These are phyloP conservation scores for Oppia nitens DNA, from an alignment of 1,140 invertebrate genomes.

Conservation along the genomic window DNA sequence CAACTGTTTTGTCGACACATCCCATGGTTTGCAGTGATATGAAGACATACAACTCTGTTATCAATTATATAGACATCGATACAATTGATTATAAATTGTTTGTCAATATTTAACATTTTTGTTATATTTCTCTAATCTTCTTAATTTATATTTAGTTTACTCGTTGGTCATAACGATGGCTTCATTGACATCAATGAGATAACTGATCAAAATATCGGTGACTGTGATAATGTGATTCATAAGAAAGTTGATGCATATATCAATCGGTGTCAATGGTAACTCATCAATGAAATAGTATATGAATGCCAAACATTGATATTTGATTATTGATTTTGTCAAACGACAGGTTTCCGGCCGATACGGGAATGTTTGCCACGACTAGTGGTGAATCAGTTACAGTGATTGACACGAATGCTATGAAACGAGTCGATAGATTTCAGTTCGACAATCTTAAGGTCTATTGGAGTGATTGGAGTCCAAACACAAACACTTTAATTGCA, in stretches of 20 bases:
- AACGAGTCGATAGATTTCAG: neutral
- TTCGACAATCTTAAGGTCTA: neutral
- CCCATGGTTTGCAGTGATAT: neutral
- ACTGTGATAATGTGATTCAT: neutral
- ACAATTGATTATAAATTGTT: neutral
- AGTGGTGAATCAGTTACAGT: neutral
- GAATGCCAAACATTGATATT: neutral
- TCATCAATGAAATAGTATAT: neutral
- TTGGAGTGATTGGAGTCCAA: slow-evolving; percentile 6
- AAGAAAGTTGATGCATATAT: neutral
- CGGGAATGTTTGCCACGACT: neutral
- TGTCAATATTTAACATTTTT: too few species aligned
- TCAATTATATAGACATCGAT: slow-evolving; percentile 8
- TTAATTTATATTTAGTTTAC: neutral
- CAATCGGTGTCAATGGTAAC: slow-evolving; percentile 7
- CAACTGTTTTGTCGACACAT: neutral
- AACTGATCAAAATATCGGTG: neutral
- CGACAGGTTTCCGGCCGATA: slow-evolving; percentile 5
- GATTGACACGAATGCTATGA: slow-evolving; percentile 4
- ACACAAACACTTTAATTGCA: neutral
- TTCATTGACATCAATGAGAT: neutral
- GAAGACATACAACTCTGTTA: neutral
- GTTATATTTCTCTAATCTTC: too few species aligned
- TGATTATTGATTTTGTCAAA: neutral
- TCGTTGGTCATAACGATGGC: slow-evolving; percentile 1